Evolutionary conservation across 2,797 vertebrate genomes (phyloP), one percentile per base, ranked within the genome.

Genomic region (Catamblyrhynchus diadema): DNA sequence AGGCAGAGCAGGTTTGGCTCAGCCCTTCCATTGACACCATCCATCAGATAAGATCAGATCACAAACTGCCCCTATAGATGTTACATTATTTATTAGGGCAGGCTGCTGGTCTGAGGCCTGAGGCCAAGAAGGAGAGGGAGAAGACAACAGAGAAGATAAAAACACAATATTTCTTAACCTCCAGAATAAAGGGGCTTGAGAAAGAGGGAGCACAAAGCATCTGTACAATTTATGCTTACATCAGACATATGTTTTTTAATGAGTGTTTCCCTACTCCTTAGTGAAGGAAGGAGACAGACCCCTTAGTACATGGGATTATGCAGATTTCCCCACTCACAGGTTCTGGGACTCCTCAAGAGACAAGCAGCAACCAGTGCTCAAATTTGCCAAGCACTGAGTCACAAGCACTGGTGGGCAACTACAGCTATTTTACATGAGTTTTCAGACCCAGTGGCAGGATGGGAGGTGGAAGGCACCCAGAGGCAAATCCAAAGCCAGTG

Each of bases 131-230:
- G 67, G 39, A 69, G n/a, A 64, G 42, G 47, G 41, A 74, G 20
- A 12, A 93, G 42, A 45, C 86, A 75, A 98, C 96, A 78, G 98
- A 98, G 87, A 98, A 96, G 57, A 98, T 96, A 88, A 98, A 91
- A 98, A 94, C 97, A 95, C 73, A 98, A 51, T 88, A 96, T 81
- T 97, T 98, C 97, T 96, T 98, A 97, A 98, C 92, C 47, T 97
- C 97, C 91, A 98, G 98, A 97, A 98, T 97, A 67, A 98, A 97
- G 70, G 97, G 94, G 96, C 97, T 97, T 69, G 97, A 98, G 96
- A 98, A 97, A 86, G 98, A 97, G 59, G 97, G 97, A 94, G 97
- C 96, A 95, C 97, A 98, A 97, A 32, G 92, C 97, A 91, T 98
- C 97, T 88, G 97, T 71, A 78, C 97, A 98, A 91, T 97, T 98